These are phyloP conservation scores for Hydrotaea cyrtoneurina DNA, from an alignment of 2,888 invertebrate genomes.

Conservation along the genomic window DNA sequence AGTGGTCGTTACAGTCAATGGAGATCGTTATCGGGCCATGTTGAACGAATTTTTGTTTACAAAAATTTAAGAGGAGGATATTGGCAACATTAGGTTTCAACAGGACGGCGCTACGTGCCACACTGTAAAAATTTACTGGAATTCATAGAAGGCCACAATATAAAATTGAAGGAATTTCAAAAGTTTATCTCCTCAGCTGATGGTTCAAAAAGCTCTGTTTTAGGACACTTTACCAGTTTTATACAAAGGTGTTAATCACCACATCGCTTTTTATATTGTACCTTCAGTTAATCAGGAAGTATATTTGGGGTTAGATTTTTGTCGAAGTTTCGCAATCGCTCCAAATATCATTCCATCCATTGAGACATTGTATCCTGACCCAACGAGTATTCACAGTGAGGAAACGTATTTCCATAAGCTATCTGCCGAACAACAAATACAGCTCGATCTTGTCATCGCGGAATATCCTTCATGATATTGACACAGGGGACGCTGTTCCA, in stretches of 20 bases:
- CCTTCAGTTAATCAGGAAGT: constrained; percentile 5
- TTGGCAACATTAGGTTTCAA: no score
- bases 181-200: constrained; percentile 30
- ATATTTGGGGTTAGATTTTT: constrained; percentile 13
- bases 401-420: no score
- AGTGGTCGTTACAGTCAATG: no score
- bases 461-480: constrained; percentile 32
- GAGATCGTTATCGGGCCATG: no score
- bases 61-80: no score
- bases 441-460: not conserved
- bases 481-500: constrained; percentile 18
- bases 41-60: no score
- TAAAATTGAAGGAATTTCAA: not conserved
- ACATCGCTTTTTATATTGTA: not conserved
- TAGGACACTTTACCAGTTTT: not conserved
- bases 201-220: constrained; percentile 5
- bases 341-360: not conserved
- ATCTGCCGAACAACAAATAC: constrained; percentile 11
- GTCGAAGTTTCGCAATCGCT: not conserved
- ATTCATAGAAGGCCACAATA: not conserved
- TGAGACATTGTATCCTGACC: not conserved
- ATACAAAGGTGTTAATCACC: not conserved
- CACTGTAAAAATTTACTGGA: not conserved
- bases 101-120: no score
- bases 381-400: not conserved